Base-by-base conservation (phyloP, 1,140 invertebrate genomes). In the Eciton burchellii region DNA sequence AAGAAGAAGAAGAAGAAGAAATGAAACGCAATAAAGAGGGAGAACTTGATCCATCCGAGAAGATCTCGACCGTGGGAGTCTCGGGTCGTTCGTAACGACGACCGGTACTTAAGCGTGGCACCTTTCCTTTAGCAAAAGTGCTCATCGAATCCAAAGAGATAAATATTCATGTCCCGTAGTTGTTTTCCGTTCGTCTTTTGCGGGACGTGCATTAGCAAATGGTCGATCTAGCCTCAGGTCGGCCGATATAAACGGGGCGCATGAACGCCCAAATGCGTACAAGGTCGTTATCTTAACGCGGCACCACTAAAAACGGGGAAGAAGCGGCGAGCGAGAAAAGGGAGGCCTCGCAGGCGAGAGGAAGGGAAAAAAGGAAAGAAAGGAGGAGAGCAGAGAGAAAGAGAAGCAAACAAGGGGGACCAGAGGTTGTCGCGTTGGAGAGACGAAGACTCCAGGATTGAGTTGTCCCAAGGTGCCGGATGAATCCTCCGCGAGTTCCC, bases 271-370 rank as follows among this genome's bases (percentile, higher is more conserved):
- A 90, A 90, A 89, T 88, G 86, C 72, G 89, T 89, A 88, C 86
- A 90, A 90, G 89, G 86, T 83, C 82, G 88, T 91, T 90, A 91
- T 91, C 90, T 89, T 87, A 91, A 90, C 88, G 82, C 83, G 84
- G 66, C 82, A 90, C 84, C 83, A 85, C 71, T 86, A 85, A 89
- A 89, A 89, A 83, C 74, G 72, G 74, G n/a, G 65, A 84, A 86
- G 70, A 81, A 62, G 45, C 47, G 71, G 57, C 45, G 35, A 72
- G 63, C 71, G 54, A 57, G 54, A 60, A 47, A 65, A 52, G 68
- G 47, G 57, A 52, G 72, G 76, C 52, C 45, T 57, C 8, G 24
- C 21, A 68, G 62, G 65, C 35, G 6, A 49, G 26, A 60, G 29
- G 74, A 54, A 45, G 63, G 29, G 43, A 70, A 54, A n/a, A 57